Base-by-base conservation (phyloP, 2,888 invertebrate species). In the Acanthosepion pharaonis region DNA sequence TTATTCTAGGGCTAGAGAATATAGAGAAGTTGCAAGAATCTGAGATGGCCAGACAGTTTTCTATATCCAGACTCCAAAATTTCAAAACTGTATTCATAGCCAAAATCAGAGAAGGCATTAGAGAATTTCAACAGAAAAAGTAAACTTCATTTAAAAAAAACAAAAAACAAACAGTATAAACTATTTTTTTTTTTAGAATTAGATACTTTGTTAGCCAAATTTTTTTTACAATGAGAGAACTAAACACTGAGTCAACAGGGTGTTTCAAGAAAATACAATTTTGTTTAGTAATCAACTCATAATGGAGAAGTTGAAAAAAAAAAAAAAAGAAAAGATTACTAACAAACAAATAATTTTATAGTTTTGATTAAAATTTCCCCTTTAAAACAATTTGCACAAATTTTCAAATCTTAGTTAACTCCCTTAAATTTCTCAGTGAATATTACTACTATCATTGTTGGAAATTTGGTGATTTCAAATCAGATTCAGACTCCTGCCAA, bases 1-100 rank as follows among this genome's bases (percentile, higher is more conserved):
- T 51, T 94, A 25, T 94, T 94, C 6, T 94, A 95, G 95, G 95
- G 49, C 95, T 95, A 49, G 95, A 95, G n/a, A 95, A 95, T n/a
- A 28, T 95, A 42, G 95, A 95, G 51, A 95, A 95, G 78, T 48
- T 95, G 1, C 94, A 94, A 92, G 95, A 95, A n/a, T 94, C 95
- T 33, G 95, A 95, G 55, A 28, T 94, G 42, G 42, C 94, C 9
- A 78, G 78, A 23, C 78, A 78, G n/a, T 78, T 78, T 78, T 15
- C 78, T 15, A 11, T 78, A 78, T 78, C 78, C 78, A 78, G n/a
- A 78, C 18, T 78, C 78, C 78, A 78, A 78, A 78, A 78, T 78
- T 78, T 78, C 78, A 78, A 78, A 78, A 78, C n/a, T n/a, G 78
- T 78, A n/a, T 78, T 78, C 78, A n/a, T 78, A n/a, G 78, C 78